These are phyloP conservation scores for Probaryconus sp. DNA, from an alignment of 1,140 invertebrate genomes.

Conservation along the genomic window DNA sequence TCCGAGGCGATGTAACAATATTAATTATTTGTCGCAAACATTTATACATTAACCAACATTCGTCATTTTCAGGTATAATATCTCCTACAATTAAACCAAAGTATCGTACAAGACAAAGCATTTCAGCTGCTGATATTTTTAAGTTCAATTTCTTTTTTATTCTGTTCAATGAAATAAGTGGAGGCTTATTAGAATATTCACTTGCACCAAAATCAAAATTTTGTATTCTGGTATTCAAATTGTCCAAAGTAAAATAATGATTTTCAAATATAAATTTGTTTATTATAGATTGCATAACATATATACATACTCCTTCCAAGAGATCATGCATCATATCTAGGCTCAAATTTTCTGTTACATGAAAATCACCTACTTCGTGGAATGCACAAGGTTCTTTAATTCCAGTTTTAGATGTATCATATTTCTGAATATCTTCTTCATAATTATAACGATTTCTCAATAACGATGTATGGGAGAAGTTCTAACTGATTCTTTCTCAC, in stretches of 20 bases:
- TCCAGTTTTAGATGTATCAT: background rate
- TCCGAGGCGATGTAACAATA: background rate
- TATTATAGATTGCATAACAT: background rate
- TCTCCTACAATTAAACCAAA: constrained; percentile 5
- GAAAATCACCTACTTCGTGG: background rate
- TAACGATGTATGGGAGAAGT: background rate
- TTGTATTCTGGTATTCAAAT: background rate
- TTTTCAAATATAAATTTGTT: constrained; percentile 1
- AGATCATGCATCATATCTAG: background rate
- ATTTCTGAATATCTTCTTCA: background rate
- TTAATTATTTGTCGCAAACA: background rate
- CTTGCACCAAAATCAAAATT: background rate
- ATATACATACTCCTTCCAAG: constrained; percentile 4
- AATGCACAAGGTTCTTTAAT: background rate
- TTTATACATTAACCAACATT: background rate
- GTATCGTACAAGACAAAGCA: constrained; percentile 6
- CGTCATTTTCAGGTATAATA: constrained; percentile 1
- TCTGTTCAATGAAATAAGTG: background rate
- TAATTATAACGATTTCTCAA: background rate
- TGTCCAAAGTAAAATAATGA: background rate
- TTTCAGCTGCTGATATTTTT: constrained; percentile 15
- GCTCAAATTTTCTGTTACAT: background rate
- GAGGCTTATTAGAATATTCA: background rate
- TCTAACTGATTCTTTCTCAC: too few species aligned
- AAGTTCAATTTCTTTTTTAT: background rate